Conservation (phyloP, 2,113 vertebrate genomes). For the Ptyas mucosa region DNA sequence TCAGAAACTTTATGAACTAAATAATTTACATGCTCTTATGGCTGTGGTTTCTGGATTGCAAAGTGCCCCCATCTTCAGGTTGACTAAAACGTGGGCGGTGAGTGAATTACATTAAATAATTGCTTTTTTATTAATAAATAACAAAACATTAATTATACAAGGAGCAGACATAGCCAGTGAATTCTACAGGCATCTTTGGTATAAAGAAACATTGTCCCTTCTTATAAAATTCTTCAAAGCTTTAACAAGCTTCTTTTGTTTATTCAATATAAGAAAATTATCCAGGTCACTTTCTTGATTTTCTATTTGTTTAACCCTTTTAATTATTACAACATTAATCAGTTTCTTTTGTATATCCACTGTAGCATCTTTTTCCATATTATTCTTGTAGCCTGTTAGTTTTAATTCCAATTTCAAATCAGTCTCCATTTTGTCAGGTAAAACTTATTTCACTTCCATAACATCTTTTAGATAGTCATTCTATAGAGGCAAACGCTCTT, state of each 20-base stretch:
- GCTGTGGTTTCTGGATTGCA: conserved; percentile 94
- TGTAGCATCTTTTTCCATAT: neutral
- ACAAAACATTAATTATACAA: neutral
- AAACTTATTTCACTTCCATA: neutral
- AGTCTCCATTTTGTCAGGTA: neutral
- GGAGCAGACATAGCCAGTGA: neutral
- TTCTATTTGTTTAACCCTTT: neutral
- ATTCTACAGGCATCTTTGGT: neutral
- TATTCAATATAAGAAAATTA: neutral
- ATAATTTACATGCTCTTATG: conserved; percentile 97
- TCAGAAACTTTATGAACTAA: conserved; percentile 96
- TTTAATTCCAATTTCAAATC: neutral
- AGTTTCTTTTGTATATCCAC: neutral
- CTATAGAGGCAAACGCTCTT: neutral
- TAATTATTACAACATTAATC: neutral
- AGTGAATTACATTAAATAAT: conserved; percentile 63
- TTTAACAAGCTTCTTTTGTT: neutral
- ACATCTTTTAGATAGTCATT: neutral
- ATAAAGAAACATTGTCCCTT: neutral
- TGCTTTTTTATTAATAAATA: neutral
- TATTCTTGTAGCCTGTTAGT: neutral
- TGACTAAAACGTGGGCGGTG: conserved; percentile 97
- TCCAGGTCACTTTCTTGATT: neutral
- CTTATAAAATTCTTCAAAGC: neutral
- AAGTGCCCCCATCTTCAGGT: conserved; percentile 95